A percentile compares a stretch with the other conserved stretches of the same genome.
phyloP scores from a whole-genome alignment of 2,888 invertebrate genomes.

The Drosophila mercatorum region DNA sequence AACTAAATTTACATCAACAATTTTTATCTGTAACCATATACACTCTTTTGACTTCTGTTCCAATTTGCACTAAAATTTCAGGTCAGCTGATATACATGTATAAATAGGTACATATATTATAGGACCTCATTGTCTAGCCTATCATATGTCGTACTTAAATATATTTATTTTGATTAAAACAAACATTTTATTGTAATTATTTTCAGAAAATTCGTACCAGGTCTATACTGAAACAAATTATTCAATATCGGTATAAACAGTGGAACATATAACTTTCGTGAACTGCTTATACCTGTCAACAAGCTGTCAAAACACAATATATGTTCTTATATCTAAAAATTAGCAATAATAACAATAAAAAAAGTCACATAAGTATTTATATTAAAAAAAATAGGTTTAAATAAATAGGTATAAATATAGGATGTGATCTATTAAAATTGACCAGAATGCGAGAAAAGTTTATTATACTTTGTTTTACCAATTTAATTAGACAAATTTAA shows the following conservation, averaged over 20 bases:
- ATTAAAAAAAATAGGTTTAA: neutral
- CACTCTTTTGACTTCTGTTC: too few species aligned
- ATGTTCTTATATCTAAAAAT: conserved; percentile 1
- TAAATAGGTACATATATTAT: too few species aligned
- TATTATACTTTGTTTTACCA: too few species aligned
- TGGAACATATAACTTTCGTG: conserved; percentile 1
- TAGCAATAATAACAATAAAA: conserved; percentile 1
- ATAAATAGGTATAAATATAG: too few species aligned
- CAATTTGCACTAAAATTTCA: too few species aligned
- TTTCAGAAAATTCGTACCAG: conserved; percentile 83
- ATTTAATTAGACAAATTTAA: too few species aligned
- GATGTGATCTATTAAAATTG: too few species aligned
- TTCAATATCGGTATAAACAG: conserved; percentile 82
- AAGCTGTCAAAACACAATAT: conserved; percentile 30
- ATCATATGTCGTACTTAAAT: neutral
- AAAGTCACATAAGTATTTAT: neutral
- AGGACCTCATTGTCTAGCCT: too few species aligned
- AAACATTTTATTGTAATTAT: conserved; percentile 11
- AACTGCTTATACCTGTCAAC: conserved; percentile 38
- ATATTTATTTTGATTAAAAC: neutral
- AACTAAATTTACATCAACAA: too few species aligned
- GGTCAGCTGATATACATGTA: too few species aligned
- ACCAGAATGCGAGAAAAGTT: too few species aligned
- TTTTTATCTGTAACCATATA: too few species aligned
- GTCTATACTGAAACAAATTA: conserved; percentile 83